A percentile compares a stretch with the other conserved stretches of the same genome.
phyloP scores from a whole-genome alignment of 2,113 vertebrate species.

The Hippocampus comes region DNA sequence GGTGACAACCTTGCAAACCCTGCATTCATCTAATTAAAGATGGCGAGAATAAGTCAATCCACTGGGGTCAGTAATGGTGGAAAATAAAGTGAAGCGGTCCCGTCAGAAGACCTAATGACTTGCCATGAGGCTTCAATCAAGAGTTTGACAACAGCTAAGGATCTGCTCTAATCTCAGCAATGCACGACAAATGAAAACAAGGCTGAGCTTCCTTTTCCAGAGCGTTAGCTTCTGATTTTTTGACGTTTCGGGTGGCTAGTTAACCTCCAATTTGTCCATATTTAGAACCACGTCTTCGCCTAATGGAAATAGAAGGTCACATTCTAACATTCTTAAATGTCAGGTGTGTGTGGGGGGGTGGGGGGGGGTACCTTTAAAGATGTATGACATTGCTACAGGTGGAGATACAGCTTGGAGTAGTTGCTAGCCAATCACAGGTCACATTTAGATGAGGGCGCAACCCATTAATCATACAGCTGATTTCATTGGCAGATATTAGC shows the following conservation, averaged over 20 bases:
- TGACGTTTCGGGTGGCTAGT: not conserved
- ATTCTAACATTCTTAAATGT: not conserved
- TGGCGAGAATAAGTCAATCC: not conserved
- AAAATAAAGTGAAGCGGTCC: slow-evolving; percentile 19
- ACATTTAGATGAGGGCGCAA: too few relatives aligned
- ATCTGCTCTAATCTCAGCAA: slow-evolving; percentile 13
- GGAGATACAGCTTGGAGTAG: too few relatives aligned
- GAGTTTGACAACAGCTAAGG: slow-evolving; percentile 28
- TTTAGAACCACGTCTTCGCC: not conserved
- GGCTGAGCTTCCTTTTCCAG: not conserved
- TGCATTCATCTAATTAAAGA: slow-evolving; percentile 10
- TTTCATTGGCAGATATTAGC: too few relatives aligned
- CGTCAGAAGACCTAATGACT: slow-evolving; percentile 38
- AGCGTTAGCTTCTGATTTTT: not conserved
- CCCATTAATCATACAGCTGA: too few relatives aligned
- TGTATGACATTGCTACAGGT: too few relatives aligned
- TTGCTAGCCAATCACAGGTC: too few relatives aligned
- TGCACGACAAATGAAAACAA: not conserved
- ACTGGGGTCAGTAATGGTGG: not conserved
- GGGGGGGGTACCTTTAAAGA: too few relatives aligned
- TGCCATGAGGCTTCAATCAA: slow-evolving; percentile 65
- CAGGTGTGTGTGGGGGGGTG: too few relatives aligned
- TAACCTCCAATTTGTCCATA: not conserved
- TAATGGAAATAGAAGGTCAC: not conserved
- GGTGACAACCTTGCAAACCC: not conserved